Evolutionary conservation across 2,797 vertebrate genomes (phyloP), one percentile per base, ranked within the genome.

Genomic region (Lagorchestes hirsutus): DNA sequence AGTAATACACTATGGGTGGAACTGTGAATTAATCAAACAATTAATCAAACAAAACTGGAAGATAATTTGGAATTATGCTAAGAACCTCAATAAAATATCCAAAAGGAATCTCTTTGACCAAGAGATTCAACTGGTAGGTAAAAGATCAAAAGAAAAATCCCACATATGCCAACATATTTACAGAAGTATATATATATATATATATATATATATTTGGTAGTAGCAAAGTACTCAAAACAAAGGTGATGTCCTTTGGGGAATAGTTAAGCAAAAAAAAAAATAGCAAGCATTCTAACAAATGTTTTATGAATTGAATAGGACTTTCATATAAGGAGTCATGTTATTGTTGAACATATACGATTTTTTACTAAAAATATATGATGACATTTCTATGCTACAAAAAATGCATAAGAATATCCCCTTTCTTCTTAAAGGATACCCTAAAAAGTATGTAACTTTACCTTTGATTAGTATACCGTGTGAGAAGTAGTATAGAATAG

Each of bases 301-400:
- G 13, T n/a, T 67, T 67, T 67, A n/a, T 6, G 34, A 16, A n/a
- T 74, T 14, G 3, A 28, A 54, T 90, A 31, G 55, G 56, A 55
- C 34, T 94, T 92, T 96, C 31, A 90, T 55, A 59, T 91, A 93
- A 92, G 55, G 50, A 95, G 52, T 67, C 90, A 90, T 90, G 93
- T 94, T 95, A 92, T 90, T 94, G 95, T 92, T 50, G 92, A 59
- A 91, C 0, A 0, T 55, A 92, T 31, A 92, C 95, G 93, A 93
- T 96, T 97, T 96, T 97, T 96, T 34, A 52, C 91, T 74, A 22
- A 95, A 55, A 97, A 92, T 40, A 74, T n/a, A 34, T 67, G 59
- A 74, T 94, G 93, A 93, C 91, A 97, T 40, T 93, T 91, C 67
- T 93, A 94, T 28, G 67, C 90, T 94, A 92, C 95, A 62, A 95